A percentile compares a stretch with the other conserved stretches of the same genome.
Evolutionary conservation across 2,888 invertebrate genomes (phyloP).

Genomic region (Eupelmus urozonus): DNA sequence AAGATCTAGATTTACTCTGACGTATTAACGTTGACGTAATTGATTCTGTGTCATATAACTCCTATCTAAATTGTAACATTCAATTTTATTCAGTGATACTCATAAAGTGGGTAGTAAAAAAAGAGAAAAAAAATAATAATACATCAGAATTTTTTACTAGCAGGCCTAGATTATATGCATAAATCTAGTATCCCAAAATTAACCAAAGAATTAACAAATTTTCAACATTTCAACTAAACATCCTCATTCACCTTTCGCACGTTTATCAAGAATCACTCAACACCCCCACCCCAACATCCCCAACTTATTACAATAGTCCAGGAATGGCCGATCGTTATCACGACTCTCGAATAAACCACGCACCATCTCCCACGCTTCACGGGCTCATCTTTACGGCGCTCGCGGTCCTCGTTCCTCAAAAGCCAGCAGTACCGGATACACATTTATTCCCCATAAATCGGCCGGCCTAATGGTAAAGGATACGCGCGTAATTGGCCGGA

Average conservation of each 20-base stretch:
- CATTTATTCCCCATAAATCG: constrained; percentile 36
- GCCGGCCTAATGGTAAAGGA: constrained; percentile 29
- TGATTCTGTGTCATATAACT: not conserved
- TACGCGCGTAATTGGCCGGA: constrained; percentile 30
- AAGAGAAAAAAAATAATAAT: too few species aligned
- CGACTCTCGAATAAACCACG: not conserved
- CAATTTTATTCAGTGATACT: too few species aligned
- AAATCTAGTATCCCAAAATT: too few species aligned
- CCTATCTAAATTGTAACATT: not conserved
- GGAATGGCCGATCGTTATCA: constrained; percentile 1
- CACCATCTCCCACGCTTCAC: constrained; percentile 16
- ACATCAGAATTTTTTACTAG: too few species aligned
- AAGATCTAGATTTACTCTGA: constrained; percentile 5
- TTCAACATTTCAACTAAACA: too few species aligned
- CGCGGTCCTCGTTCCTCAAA: not conserved
- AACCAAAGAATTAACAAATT: too few species aligned
- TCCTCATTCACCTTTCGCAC: too few species aligned
- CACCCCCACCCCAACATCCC: too few species aligned
- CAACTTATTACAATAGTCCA: not conserved
- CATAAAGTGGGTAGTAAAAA: too few species aligned
- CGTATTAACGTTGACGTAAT: constrained; percentile 2
- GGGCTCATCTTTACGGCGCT: constrained; percentile 18
- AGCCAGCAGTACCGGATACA: not conserved
- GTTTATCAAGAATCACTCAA: too few species aligned
- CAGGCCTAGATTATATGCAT: too few species aligned